phyloP scores from a whole-genome alignment of 2,797 vertebrate species.

The Cynodonichthys magdalenae region DNA sequence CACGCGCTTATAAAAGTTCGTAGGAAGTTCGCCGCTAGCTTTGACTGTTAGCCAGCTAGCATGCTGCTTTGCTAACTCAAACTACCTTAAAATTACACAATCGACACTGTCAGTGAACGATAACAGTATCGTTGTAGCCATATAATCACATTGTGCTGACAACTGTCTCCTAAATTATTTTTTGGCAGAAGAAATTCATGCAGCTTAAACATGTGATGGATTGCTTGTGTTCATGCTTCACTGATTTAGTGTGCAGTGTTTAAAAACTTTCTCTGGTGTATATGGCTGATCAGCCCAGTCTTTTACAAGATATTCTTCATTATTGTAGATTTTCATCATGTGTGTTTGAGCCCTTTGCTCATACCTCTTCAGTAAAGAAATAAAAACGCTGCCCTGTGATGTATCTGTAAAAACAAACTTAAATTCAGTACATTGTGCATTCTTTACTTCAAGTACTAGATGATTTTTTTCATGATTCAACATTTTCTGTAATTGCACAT shows the following conservation, averaged over 20 bases:
- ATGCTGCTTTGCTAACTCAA: constrained; percentile 37
- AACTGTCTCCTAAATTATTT: not conserved
- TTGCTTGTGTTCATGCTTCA: constrained; percentile 5
- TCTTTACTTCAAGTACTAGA: not conserved
- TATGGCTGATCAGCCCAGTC: no score
- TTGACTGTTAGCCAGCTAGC: constrained; percentile 60
- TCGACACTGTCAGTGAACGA: constrained; percentile 5
- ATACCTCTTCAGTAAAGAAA: no score
- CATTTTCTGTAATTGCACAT: no score
- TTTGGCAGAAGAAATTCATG: not conserved
- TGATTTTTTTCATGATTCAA: not conserved
- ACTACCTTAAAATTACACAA: not conserved
- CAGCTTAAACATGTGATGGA: not conserved
- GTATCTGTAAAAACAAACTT: not conserved
- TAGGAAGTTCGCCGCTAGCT: constrained; percentile 55
- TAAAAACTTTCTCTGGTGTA: no score
- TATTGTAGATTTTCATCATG: no score
- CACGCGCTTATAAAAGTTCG: constrained; percentile 39
- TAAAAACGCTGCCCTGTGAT: not conserved
- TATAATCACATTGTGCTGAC: not conserved
- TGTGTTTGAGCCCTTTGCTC: no score
- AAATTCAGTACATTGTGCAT: no score
- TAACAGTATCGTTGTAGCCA: not conserved
- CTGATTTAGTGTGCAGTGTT: not conserved
- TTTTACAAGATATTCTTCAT: no score